phyloP scores from a whole-genome alignment of 2,113 vertebrate species.

The Neogobius melanostomus region DNA sequence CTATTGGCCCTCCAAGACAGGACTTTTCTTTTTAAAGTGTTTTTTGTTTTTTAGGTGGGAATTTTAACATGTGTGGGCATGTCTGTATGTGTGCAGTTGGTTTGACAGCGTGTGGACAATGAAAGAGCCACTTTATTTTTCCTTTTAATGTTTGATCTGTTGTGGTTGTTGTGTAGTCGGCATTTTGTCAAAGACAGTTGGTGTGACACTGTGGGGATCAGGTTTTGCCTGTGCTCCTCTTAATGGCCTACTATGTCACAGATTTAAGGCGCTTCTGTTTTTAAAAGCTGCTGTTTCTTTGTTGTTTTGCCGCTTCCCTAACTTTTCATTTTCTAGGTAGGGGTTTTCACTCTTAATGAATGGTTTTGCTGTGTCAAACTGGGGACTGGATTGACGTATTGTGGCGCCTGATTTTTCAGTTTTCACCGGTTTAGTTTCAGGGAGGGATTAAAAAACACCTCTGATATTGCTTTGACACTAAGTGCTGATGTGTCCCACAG shows the following conservation, averaged over 20 bases:
- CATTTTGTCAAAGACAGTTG: conserved; percentile 62
- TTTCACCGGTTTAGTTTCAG: conserved; percentile 50
- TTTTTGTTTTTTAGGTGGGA: conserved; percentile 33
- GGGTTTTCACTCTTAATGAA: conserved; percentile 68
- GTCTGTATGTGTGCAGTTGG: conserved; percentile 65
- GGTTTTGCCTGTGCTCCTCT: conserved; percentile 62
- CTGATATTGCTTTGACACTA: conserved; percentile 38
- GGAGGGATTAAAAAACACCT: conserved; percentile 13
- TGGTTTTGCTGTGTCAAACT: conserved; percentile 75
- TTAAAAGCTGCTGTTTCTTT: conserved; percentile 68
- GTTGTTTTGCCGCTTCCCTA: conserved; percentile 69
- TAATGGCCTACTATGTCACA: conserved; percentile 58
- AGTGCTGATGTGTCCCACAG: conserved; percentile 76
- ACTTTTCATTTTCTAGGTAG: conserved; percentile 59
- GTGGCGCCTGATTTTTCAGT: conserved; percentile 63
- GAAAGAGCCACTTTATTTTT: conserved; percentile 45
- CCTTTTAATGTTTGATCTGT: conserved; percentile 41
- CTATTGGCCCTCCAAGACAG: background rate
- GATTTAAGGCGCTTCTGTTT: conserved; percentile 55
- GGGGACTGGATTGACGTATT: conserved; percentile 71
- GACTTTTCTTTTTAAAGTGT: conserved; percentile 18
- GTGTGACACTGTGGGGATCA: conserved; percentile 47
- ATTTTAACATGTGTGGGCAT: conserved; percentile 73
- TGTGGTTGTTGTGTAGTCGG: conserved; percentile 65
- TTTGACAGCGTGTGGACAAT: conserved; percentile 57